These are phyloP conservation scores for Pseudochaenichthys georgianus DNA, from an alignment of 2,797 vertebrate genomes.

Conservation along the genomic window DNA sequence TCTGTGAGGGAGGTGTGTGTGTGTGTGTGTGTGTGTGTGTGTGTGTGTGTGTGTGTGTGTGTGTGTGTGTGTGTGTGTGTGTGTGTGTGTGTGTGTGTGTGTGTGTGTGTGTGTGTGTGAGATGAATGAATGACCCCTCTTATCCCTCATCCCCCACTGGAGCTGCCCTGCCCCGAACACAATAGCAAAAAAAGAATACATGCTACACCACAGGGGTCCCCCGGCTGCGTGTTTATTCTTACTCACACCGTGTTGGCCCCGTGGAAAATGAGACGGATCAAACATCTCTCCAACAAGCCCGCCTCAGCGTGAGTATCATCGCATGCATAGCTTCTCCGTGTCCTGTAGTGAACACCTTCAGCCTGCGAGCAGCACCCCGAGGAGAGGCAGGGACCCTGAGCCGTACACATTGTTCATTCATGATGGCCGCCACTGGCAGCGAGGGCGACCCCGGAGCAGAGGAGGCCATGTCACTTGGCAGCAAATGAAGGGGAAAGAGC, in stretches of 20 bases:
- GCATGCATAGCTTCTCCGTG: conserved; percentile 1
- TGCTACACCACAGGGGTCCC: conserved; percentile 36
- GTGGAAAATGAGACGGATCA: conserved; percentile 42
- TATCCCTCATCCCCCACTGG: conserved; percentile 54
- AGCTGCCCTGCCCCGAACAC: conserved; percentile 48
- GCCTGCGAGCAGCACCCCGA: conserved; percentile 53
- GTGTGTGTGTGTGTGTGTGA: conserved; percentile 58
- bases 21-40: conserved; percentile 38
- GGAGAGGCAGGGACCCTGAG: conserved; percentile 61
- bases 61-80: conserved; percentile 58
- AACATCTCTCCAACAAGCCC: conserved; percentile 45
- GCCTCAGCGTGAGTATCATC: conserved; percentile 42
- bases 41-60: conserved; percentile 38
- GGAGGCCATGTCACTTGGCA: conserved; percentile 78
- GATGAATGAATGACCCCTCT: conserved; percentile 80
- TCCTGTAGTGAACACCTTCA: conserved; percentile 49
- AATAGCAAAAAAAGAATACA: conserved; percentile 48
- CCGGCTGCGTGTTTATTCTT: conserved; percentile 1
- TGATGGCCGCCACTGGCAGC: conserved; percentile 60
- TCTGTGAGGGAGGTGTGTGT: conserved; percentile 67
- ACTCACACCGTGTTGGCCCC: conserved; percentile 28
- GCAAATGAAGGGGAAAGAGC: conserved; percentile 80
- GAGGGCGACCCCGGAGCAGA: conserved; percentile 66
- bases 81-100: conserved; percentile 53
- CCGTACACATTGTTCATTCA: conserved; percentile 76